Evolutionary conservation across 2,113 vertebrate species (phyloP), one percentile per base, ranked within the genome.

Genomic region (Litocranius walleri): DNA sequence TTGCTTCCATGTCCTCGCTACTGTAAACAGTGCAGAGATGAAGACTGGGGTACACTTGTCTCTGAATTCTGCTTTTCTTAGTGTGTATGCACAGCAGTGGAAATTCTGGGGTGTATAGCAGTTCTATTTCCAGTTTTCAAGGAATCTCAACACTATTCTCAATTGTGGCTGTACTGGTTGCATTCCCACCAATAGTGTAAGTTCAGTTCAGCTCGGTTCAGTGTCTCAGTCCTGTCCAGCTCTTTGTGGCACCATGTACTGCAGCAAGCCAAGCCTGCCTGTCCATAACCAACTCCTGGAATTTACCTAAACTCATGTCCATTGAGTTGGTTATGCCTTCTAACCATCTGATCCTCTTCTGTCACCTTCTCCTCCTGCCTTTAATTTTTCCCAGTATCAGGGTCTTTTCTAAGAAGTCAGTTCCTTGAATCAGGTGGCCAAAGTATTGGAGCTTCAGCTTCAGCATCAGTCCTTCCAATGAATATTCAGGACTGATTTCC

Each of bases 331-430:
- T 36, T n/a, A 71, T 71, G n/a, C 9, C 64, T 36, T 71, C 64
- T n/a, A 67, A 21, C 8, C n/a, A 67, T 67, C 64, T 67, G 64
- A 67, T 67, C 17, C n/a, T 71, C n/a, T 71, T 36, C 64, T 2
- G 0, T 71, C 64, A 21, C n/a, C 7, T 71, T 71, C n/a, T 36
- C 33, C n/a, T 36, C 16, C 17, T 0, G 0, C n/a, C n/a, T 71
- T 36, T 36, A 11, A 71, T 36, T n/a, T 36, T 36, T 67, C n/a
- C 4, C 17, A 71, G n/a, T 8, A 71, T 36, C n/a, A 36, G 17
- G n/a, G n/a, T 36, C 64, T 21, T 21, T 71, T 71, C 4, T 17
- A 71, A 71, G n/a, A 16, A 71, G 64, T 71, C n/a, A 71, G 33
- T 36, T 64, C 2, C 4, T 71, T 21, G 33, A 71, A 36, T 36